Evolutionary conservation across 1,140 invertebrate genomes (phyloP).

Genomic region (Ptiloglossa arizonensis): DNA sequence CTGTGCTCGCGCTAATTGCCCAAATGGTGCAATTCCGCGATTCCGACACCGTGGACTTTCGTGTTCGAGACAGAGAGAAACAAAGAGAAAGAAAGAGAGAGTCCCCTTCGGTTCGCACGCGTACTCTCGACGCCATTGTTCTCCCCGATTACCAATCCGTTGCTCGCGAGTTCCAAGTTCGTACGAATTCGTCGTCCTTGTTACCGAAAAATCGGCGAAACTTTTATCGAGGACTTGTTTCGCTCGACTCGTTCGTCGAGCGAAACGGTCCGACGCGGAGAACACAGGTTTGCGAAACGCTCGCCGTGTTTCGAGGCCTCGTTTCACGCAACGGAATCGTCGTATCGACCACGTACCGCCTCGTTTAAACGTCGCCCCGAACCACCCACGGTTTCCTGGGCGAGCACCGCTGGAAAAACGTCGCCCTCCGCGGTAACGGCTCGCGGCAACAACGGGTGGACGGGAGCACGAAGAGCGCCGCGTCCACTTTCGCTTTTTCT

Average conservation of each 20-base stretch:
- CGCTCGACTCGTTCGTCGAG: neutral
- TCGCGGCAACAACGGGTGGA: too few species aligned
- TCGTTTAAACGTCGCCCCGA: constrained; percentile 16
- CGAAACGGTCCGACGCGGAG: neutral
- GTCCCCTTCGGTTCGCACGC: neutral
- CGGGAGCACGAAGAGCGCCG: constrained; percentile 28
- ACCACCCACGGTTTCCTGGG: constrained; percentile 37
- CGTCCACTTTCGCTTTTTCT: constrained; percentile 78
- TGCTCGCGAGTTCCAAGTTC: neutral
- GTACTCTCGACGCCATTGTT: constrained; percentile 5
- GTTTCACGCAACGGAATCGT: too few species aligned
- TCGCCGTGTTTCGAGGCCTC: constrained; percentile 18
- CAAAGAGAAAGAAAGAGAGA: too few species aligned
- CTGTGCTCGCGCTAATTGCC: constrained; percentile 74
- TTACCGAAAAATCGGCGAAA: constrained; percentile 13
- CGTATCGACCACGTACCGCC: too few species aligned
- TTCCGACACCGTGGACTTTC: constrained; percentile 64
- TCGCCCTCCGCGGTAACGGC: constrained; percentile 46
- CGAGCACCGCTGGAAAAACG: constrained; percentile 23
- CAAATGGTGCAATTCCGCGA: constrained; percentile 75
- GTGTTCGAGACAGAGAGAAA: constrained; percentile 26
- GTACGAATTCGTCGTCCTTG: neutral
- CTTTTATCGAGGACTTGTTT: neutral
- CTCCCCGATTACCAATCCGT: neutral
- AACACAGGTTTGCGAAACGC: constrained; percentile 15